These are phyloP conservation scores for Papilio xuthus DNA, from an alignment of 1,140 invertebrate species.

Conservation along the genomic window DNA sequence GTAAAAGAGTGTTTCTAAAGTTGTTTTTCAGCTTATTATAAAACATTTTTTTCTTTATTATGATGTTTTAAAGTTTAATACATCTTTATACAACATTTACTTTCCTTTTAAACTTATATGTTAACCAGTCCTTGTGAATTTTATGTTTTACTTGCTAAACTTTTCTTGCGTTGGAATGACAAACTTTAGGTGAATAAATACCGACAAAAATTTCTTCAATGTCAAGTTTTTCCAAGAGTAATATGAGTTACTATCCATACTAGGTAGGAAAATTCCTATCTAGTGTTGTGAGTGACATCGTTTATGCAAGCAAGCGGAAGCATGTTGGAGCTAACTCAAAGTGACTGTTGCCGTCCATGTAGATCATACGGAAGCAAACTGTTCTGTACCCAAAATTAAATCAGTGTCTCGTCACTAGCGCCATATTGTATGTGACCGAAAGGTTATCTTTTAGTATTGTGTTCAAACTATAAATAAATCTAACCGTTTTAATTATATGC, in stretches of 20 bases:
- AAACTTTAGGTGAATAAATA: too few species aligned
- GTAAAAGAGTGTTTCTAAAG: conserved; percentile 1
- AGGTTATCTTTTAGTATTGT: background rate
- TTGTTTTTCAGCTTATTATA: background rate
- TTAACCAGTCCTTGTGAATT: background rate
- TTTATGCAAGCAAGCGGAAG: background rate
- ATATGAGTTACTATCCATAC: background rate
- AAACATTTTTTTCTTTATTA: background rate
- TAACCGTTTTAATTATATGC: background rate
- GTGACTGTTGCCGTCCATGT: conserved; percentile 1
- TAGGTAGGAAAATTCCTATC: background rate
- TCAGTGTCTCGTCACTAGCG: background rate
- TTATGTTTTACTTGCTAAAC: too few species aligned
- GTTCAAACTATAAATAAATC: background rate
- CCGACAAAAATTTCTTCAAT: too few species aligned
- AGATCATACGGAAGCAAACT: background rate
- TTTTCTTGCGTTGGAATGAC: too few species aligned
- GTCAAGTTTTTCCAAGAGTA: background rate
- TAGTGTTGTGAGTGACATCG: background rate
- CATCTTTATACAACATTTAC: background rate
- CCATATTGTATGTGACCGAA: background rate
- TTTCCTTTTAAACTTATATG: background rate
- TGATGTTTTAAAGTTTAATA: background rate
- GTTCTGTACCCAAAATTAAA: background rate
- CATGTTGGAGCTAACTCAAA: background rate